Conservation (phyloP, 1,140 invertebrate species). For the Drosophila arawakana region DNA sequence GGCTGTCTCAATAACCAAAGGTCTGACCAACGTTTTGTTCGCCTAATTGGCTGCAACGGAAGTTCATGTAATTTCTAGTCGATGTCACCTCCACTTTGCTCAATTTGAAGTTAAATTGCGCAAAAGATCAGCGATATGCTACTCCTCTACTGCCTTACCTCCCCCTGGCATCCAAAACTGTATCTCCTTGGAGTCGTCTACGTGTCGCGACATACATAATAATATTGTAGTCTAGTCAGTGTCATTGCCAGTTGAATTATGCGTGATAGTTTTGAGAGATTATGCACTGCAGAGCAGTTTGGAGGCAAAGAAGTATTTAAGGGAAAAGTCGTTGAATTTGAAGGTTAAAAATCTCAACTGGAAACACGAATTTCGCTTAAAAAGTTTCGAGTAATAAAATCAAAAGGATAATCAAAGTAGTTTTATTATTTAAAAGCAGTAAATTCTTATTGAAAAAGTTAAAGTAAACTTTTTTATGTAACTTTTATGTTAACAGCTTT, state of each 20-base stretch:
- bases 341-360: no score
- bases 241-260: conserved; percentile 38
- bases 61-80: conserved; percentile 69
- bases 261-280: conserved; percentile 24
- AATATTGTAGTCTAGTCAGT: conserved; percentile 27
- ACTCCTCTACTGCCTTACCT: background rate
- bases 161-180: background rate
- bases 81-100: conserved; percentile 24
- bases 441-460: no score
- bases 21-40: conserved; percentile 39
- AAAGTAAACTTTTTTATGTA: no score
- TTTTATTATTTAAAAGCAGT: no score
- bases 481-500: no score
- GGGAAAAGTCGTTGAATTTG: background rate
- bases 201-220: conserved; percentile 14
- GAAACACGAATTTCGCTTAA: no score
- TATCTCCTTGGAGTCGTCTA: conserved; percentile 11
- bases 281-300: conserved; percentile 5
- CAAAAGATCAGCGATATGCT: conserved; percentile 61
- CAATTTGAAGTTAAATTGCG: conserved; percentile 58
- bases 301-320: background rate
- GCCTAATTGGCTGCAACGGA: conserved; percentile 77
- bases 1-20: conserved; percentile 2
- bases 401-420: no score
- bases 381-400: no score